Conservation (phyloP, 1,140 invertebrate species). For the Rhagoletis pomonella region DNA sequence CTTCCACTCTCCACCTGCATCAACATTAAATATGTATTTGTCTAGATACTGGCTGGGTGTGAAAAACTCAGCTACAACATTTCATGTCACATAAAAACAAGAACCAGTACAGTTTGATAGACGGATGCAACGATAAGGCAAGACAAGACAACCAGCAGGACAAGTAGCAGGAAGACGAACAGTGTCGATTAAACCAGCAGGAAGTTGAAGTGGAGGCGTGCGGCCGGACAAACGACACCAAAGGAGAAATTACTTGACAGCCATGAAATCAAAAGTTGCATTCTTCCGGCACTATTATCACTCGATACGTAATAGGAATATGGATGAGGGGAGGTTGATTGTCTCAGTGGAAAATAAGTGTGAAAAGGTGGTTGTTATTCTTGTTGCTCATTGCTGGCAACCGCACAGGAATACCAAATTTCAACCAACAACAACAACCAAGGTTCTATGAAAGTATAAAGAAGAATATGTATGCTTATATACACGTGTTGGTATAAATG, state of each 20-base stretch:
- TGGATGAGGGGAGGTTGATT: background rate
- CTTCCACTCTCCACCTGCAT: too few species aligned
- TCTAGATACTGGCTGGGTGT: background rate
- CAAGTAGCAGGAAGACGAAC: background rate
- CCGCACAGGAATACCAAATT: background rate
- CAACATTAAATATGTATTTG: background rate
- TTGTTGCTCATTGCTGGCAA: background rate
- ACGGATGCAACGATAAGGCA: background rate
- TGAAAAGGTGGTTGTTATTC: background rate
- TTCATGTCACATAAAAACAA: slow-evolving; percentile 3
- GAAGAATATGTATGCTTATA: background rate
- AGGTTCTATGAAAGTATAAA: background rate
- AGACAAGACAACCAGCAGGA: slow-evolving; percentile 4
- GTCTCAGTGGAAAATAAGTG: background rate
- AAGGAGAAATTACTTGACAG: slow-evolving; percentile 30
- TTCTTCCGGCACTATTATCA: background rate
- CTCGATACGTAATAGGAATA: background rate
- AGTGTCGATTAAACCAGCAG: slow-evolving; percentile 11
- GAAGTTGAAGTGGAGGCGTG: background rate
- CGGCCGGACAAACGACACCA: background rate
- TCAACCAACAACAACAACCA: too few species aligned
- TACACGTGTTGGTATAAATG: background rate
- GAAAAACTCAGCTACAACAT: background rate
- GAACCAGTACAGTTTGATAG: background rate
- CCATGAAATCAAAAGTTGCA: slow-evolving; percentile 36